A percentile compares a stretch with the other conserved stretches of the same genome.
phyloP scores from a whole-genome alignment of 2,888 invertebrate genomes.

The Abscondita cerata region DNA sequence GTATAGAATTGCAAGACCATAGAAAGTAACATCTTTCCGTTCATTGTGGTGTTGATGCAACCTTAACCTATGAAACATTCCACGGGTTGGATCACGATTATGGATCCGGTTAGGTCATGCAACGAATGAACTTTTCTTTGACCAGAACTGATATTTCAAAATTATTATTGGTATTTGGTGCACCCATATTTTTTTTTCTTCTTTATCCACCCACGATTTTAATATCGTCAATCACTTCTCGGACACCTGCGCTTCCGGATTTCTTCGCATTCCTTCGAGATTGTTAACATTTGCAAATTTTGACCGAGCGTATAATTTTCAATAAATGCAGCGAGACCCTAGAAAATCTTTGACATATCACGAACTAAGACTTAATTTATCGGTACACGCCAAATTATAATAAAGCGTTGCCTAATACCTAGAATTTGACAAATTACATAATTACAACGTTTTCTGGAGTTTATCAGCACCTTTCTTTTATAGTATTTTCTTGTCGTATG shows the following conservation, averaged over 20 bases:
- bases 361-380: conserved; percentile 1
- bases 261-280: too few relatives aligned
- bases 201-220: too few relatives aligned
- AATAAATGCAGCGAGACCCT: not conserved
- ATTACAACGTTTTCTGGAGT: not conserved
- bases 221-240: too few relatives aligned
- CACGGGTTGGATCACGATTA: conserved; percentile 42
- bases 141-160: not conserved
- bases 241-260: not conserved
- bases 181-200: too few relatives aligned
- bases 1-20: conserved; percentile 1
- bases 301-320: not conserved
- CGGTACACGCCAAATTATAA: conserved; percentile 1
- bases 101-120: conserved; percentile 44
- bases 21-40: conserved; percentile 39
- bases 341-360: conserved; percentile 1
- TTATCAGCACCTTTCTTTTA: too few relatives aligned
- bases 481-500: too few relatives aligned
- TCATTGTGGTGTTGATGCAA: conserved; percentile 39
- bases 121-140: conserved; percentile 27
- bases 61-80: conserved; percentile 44
- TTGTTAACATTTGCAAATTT: too few relatives aligned
- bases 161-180: too few relatives aligned
- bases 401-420: conserved; percentile 1
- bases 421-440: conserved; percentile 5